Conservation (phyloP, 2,113 vertebrate genomes). For the Leptodactylus fuscus region DNA sequence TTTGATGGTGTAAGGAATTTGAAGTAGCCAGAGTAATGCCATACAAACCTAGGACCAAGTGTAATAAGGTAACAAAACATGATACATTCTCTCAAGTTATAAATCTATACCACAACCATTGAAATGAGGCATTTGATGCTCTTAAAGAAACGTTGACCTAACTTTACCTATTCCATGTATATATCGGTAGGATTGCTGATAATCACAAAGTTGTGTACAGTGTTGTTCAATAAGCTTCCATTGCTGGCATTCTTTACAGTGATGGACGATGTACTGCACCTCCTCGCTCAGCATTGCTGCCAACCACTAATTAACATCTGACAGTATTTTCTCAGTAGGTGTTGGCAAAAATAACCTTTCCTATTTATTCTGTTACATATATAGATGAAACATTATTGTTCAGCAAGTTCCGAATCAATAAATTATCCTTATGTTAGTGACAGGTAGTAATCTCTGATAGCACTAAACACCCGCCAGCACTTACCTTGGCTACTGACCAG, state of each 20-base stretch:
- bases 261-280: conserved; percentile 1
- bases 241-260: conserved; percentile 1
- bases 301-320: conserved; percentile 45
- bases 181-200: background rate
- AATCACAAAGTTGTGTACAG: background rate
- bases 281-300: conserved; percentile 24
- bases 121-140: background rate
- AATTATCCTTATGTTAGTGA: background rate
- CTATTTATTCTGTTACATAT: conserved; percentile 47
- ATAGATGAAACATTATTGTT: conserved; percentile 53
- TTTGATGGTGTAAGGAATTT: too few relatives aligned
- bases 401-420: conserved; percentile 20
- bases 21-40: too few relatives aligned
- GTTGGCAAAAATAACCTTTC: conserved; percentile 22
- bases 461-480: background rate
- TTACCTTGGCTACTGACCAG: background rate
- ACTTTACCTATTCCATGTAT: too few relatives aligned
- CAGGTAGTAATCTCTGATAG: conserved; percentile 9
- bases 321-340: conserved; percentile 15
- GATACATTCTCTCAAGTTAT: background rate
- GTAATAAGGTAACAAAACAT: background rate
- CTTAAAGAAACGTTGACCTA: background rate
- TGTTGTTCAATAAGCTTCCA: background rate
- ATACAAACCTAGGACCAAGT: too few relatives aligned
- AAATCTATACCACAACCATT: background rate